Base-by-base conservation (phyloP, 2,888 invertebrate genomes). In the Thymelicus sylvestris region DNA sequence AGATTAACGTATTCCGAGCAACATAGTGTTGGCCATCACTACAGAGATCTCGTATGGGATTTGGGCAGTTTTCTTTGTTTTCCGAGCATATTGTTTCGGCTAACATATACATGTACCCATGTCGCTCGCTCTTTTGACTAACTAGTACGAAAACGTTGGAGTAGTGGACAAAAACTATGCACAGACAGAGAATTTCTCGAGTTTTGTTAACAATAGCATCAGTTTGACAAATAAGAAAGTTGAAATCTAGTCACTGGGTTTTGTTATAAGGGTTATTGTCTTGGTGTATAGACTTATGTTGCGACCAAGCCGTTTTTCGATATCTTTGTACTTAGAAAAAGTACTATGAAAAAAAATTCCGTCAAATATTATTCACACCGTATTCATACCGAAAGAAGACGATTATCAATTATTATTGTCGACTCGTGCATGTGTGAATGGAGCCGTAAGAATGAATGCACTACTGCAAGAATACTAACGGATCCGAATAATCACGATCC, bases 121-220 rank as follows among this genome's bases (percentile, higher is more conserved):
- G 44, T 44, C 31, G 24, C 19, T n/a, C 52, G 60, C 50, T 61
- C 67, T 41, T 68, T 62, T 52, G 52, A 67, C 59, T 60, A 60
- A 41, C 60, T 68, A 50, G 67, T 47, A 68, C 55, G 55, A 62
- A 68, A 68, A 68, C 55, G 61, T 67, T 61, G 52, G 55, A 61
- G 50, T 24, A 61, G 60, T 61, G 52, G 67, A 67, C 67, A 67
- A 67, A 67, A 67, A 67, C 67, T 67, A 67, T 44, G 19, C 60
- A n/a, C n/a, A 52, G 67, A 62, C 57, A 24, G 48, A 24, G 48
- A 48, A 41, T 24, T 60, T 50, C 61, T 67, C 52, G 39, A 61
- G 24, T 67, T 31, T 67, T 67, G 50, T 24, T 61, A 52, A 67
- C 67, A 38, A 31, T 50, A 61, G 67, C 31, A 50, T 48, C 50